These are phyloP conservation scores for Myotis daubentonii DNA, from an alignment of 2,797 vertebrate genomes.

Conservation along the genomic window DNA sequence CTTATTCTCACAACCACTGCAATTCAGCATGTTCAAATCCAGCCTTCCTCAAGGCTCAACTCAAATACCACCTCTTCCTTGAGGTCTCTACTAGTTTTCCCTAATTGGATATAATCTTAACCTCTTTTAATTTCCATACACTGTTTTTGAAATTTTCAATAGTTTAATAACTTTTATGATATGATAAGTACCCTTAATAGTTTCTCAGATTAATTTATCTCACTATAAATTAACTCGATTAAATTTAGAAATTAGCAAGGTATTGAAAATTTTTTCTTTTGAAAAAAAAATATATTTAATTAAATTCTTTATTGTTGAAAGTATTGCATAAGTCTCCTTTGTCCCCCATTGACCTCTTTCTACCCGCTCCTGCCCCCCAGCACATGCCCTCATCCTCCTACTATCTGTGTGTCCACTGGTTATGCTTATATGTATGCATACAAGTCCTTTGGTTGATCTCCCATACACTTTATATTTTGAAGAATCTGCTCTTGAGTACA, in stretches of 20 bases:
- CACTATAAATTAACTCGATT: slow-evolving; percentile 14
- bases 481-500: background rate
- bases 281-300: background rate
- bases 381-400: too few species aligned
- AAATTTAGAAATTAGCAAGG: slow-evolving; percentile 54
- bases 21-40: background rate
- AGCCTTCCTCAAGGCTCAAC: background rate
- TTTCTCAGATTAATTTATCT: slow-evolving; percentile 28
- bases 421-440: too few species aligned
- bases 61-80: background rate
- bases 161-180: slow-evolving; percentile 50
- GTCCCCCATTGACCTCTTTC: too few species aligned
- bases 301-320: too few species aligned
- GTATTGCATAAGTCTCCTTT: too few species aligned
- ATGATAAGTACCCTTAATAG: slow-evolving; percentile 38
- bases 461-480: background rate
- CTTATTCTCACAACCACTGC: background rate
- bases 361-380: too few species aligned
- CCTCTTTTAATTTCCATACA: background rate
- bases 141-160: slow-evolving; percentile 42
- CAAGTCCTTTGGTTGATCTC: too few species aligned
- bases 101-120: background rate
- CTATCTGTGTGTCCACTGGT: too few species aligned
- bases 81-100: background rate
- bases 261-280: slow-evolving; percentile 23